These are phyloP conservation scores for Galerucella nymphaeae DNA, from an alignment of 2,888 invertebrate species.

Conservation along the genomic window DNA sequence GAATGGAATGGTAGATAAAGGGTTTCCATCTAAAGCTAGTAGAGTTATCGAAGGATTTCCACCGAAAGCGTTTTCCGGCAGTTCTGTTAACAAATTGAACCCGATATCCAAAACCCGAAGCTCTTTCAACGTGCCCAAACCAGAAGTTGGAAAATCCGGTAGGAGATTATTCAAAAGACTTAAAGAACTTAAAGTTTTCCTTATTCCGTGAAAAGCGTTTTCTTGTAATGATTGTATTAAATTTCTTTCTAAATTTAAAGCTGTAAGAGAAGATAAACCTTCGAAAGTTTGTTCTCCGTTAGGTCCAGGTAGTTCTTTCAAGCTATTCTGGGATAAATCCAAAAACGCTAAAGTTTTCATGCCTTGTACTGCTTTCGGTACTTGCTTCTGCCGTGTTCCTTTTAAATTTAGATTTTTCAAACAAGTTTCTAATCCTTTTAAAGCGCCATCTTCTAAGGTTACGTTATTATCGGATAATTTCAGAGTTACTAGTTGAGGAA, in stretches of 20 bases:
- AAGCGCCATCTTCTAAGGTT: conserved; percentile 75
- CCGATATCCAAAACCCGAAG: conserved; percentile 91
- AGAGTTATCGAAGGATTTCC: conserved; percentile 87
- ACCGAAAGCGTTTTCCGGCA: conserved; percentile 83
- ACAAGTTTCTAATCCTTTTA: conserved; percentile 82
- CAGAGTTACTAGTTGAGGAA: conserved; percentile 80
- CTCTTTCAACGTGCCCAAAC: conserved; percentile 81
- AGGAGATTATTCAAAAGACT: conserved; percentile 90
- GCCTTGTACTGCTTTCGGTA: conserved; percentile 83
- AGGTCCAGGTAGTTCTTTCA: conserved; percentile 81
- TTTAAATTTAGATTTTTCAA: conserved; percentile 91
- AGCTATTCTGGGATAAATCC: conserved; percentile 89
- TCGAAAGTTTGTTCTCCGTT: conserved; percentile 75
- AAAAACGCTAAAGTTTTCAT: conserved; percentile 85
- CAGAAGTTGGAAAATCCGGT: conserved; percentile 86
- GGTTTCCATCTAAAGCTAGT: conserved; percentile 91
- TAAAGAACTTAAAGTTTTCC: conserved; percentile 85
- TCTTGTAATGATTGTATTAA: conserved; percentile 81
- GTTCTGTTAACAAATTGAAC: conserved; percentile 86
- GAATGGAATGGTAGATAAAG: conserved; percentile 84
- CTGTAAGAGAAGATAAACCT: conserved; percentile 83
- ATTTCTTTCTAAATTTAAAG: conserved; percentile 89
- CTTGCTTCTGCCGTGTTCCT: conserved; percentile 82
- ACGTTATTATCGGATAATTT: conserved; percentile 91
- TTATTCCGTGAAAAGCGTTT: conserved; percentile 83